Conservation (phyloP, 2,113 vertebrate species). For the Eulemur rufifrons region DNA sequence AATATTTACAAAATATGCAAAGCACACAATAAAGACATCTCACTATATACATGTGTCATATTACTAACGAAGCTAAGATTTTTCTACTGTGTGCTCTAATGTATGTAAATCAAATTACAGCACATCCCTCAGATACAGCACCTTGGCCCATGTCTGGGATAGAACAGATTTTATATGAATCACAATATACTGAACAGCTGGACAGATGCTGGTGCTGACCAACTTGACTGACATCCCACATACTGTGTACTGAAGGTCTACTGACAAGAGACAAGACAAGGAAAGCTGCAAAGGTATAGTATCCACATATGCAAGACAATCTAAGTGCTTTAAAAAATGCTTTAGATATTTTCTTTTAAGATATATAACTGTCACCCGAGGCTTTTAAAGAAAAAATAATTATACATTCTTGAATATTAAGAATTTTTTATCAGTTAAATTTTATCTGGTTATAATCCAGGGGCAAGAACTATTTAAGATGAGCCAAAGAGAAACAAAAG, state of each 20-base stretch:
- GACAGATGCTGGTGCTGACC: slow-evolving; percentile 78
- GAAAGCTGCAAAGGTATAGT: slow-evolving; percentile 80
- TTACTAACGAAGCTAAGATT: slow-evolving; percentile 82
- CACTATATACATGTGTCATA: slow-evolving; percentile 85
- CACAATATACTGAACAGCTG: slow-evolving; percentile 81
- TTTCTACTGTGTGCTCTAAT: slow-evolving; percentile 85
- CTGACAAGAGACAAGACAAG: slow-evolving; percentile 84
- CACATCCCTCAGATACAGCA: slow-evolving; percentile 83
- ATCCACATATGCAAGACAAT: slow-evolving; percentile 81
- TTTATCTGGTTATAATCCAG: slow-evolving; percentile 34
- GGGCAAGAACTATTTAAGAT: slow-evolving; percentile 25
- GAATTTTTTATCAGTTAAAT: slow-evolving; percentile 67
- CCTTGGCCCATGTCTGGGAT: slow-evolving; percentile 79
- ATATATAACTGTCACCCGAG: slow-evolving; percentile 56
- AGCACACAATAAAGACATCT: slow-evolving; percentile 88
- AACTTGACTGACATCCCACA: slow-evolving; percentile 78
- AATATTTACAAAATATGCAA: slow-evolving; percentile 89
- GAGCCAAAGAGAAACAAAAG: background rate
- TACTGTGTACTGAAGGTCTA: slow-evolving; percentile 82
- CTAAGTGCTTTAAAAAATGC: slow-evolving; percentile 60
- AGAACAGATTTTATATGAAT: slow-evolving; percentile 79
- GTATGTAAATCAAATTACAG: slow-evolving; percentile 83
- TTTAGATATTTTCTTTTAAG: slow-evolving; percentile 66
- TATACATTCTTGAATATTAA: slow-evolving; percentile 47
- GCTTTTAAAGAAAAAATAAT: slow-evolving; percentile 75